phyloP scores from a whole-genome alignment of 2,797 vertebrate genomes.

The Atherinosoma microstoma region DNA sequence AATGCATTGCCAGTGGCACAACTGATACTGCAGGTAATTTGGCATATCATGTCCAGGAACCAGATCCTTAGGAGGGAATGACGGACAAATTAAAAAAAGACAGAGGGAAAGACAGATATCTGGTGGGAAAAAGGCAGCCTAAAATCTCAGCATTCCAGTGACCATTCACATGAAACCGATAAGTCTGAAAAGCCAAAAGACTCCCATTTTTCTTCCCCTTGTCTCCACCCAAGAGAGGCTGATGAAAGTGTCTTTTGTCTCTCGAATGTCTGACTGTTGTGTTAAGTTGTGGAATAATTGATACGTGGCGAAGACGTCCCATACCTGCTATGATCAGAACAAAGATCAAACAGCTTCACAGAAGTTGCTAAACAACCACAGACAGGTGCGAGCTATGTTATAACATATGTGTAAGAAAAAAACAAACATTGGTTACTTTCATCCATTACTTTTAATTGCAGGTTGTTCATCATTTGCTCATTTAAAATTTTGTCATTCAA shows the following conservation, averaged over 20 bases:
- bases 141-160: conserved; percentile 83
- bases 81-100: conserved; percentile 79
- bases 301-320: conserved; percentile 65
- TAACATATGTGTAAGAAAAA: conserved; percentile 20
- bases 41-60: conserved; percentile 86
- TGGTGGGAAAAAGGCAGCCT: conserved; percentile 87
- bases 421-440: not conserved
- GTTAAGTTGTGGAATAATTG: conserved; percentile 72
- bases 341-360: conserved; percentile 54
- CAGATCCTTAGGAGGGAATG: conserved; percentile 82
- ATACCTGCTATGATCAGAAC: conserved; percentile 45
- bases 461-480: not conserved
- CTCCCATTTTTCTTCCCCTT: conserved; percentile 75
- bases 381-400: conserved; percentile 45
- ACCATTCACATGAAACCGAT: conserved; percentile 85
- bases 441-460: not conserved
- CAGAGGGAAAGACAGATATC: conserved; percentile 55
- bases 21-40: conserved; percentile 87
- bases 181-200: conserved; percentile 80
- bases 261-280: conserved; percentile 66
- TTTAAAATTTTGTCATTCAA: not conserved
- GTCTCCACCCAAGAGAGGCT: conserved; percentile 63
- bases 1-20: conserved; percentile 81
- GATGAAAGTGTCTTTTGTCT: conserved; percentile 80
- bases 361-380: conserved; percentile 34